These are phyloP conservation scores for Acrossocheilus fasciatus DNA, from an alignment of 2,797 vertebrate species.

Conservation along the genomic window DNA sequence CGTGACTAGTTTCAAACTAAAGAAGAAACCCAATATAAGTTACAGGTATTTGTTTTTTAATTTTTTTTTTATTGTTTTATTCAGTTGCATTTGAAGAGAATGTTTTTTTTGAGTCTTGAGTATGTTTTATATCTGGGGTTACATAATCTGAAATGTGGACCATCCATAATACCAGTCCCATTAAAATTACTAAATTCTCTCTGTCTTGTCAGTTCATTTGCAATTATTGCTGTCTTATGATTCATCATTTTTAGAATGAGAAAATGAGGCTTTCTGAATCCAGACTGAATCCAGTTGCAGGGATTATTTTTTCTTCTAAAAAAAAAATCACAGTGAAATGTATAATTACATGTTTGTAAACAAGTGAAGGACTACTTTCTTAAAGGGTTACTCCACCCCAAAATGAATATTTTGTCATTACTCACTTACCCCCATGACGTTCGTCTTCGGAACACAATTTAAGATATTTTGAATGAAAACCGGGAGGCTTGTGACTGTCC, in stretches of 20 bases:
- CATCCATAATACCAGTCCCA: background rate
- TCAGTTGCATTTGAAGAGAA: background rate
- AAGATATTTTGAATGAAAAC: no score
- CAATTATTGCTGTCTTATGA: no score
- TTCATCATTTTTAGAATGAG: background rate
- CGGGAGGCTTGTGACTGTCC: no score
- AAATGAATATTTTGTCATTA: no score
- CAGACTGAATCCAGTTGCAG: background rate
- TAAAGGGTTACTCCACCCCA: background rate
- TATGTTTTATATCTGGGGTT: background rate
- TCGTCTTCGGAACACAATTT: no score
- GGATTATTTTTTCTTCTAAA: no score
- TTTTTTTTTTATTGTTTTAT: background rate
- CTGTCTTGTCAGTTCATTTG: background rate
- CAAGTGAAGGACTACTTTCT: background rate
- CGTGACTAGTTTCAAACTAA: background rate
- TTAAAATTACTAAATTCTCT: conserved; percentile 24
- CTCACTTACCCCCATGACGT: no score
- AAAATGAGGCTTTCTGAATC: background rate
- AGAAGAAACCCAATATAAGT: background rate
- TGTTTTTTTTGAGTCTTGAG: background rate
- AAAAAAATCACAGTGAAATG: background rate
- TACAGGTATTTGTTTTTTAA: background rate
- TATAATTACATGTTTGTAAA: background rate
- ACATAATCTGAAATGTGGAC: background rate